Evolutionary conservation across 2,888 invertebrate species (phyloP), one percentile per base, ranked within the genome.

Genomic region (Leptinotarsa juncta): DNA sequence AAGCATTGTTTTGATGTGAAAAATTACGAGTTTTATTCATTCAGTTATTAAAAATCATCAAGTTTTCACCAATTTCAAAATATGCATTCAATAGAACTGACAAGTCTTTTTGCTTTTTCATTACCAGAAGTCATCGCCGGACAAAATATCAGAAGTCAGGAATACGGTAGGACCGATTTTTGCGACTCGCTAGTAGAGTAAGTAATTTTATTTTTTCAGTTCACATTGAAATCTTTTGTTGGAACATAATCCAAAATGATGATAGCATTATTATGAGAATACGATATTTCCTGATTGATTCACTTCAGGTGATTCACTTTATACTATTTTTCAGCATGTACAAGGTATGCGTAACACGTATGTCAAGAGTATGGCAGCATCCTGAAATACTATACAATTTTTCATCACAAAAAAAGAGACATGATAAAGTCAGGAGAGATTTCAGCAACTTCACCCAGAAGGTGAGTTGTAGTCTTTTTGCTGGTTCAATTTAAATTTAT

Each of bases 321-420:
- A 51, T 51, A 4, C 3, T 67, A n/a, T 50, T 16, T 80, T 81
- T 67, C 68, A 83, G 83, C 18, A 72, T 80, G 51, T 82, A 83
- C 69, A 62, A 80, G 42, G 60, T 81, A 16, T 74, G 71, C 16
- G 80, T 82, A 60, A 79, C 74, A 48, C 78, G 83, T 76, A 55
- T 84, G 74, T 65, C 77, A 3, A 83, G 81, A 71, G 76, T 82
- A 16, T 82, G 82, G 82, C 71, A 81, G 20, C 80, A 81, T 51
- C 75, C 80, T 5, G 78, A 82, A 67, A 67, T 80, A 50, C 67
- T 81, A n/a, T 82, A 74, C 57, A 79, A 81, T 48, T 67, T 76
- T 18, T 74, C 78, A 16, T 75, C 79, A 12, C 70, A 72, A 4
- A 79, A 78, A 75, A 75, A 57, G 57, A 67, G 57, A 67, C 74